Percentiles rank a stretch among this genome's conserved stretches.
These are phyloP conservation scores for Laterallus jamaicensis DNA, from an alignment of 2,113 vertebrate species.

Conservation along the genomic window DNA sequence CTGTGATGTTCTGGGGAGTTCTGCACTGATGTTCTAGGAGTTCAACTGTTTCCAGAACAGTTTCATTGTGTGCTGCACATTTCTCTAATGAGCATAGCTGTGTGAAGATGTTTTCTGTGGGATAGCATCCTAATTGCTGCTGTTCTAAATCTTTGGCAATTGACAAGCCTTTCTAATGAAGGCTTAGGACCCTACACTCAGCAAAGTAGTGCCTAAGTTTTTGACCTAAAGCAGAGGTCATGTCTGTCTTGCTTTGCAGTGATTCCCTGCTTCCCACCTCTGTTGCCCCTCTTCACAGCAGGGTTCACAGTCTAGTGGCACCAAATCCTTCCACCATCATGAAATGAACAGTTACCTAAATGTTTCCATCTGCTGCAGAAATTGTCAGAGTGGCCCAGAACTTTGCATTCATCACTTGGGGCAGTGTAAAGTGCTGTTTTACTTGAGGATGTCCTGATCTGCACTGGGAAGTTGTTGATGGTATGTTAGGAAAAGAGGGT, in stretches of 20 bases:
- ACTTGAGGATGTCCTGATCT: slow-evolving; percentile 5
- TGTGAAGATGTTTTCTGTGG: background rate
- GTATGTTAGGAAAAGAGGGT: slow-evolving; percentile 1
- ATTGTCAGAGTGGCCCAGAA: slow-evolving; percentile 21
- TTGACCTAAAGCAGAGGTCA: background rate
- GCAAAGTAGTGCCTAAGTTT: background rate
- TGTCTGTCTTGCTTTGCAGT: background rate
- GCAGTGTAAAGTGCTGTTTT: slow-evolving; percentile 48
- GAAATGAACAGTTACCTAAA: slow-evolving; percentile 1
- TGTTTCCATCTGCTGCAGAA: slow-evolving; percentile 44
- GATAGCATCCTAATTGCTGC: background rate
- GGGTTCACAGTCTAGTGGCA: background rate
- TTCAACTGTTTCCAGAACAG: background rate
- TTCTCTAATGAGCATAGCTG: background rate
- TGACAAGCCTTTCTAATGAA: background rate
- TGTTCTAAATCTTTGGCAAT: background rate
- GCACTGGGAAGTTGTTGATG: slow-evolving; percentile 17
- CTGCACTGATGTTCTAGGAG: too few species aligned
- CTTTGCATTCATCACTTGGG: slow-evolving; percentile 29
- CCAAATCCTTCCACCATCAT: background rate
- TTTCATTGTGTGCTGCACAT: background rate
- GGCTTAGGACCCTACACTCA: background rate
- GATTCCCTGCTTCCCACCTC: background rate
- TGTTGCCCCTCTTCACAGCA: background rate
- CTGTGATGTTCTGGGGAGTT: accelerated